Evolutionary conservation across 2,113 vertebrate genomes (phyloP).

Genomic region (Muscicapa adusta): DNA sequence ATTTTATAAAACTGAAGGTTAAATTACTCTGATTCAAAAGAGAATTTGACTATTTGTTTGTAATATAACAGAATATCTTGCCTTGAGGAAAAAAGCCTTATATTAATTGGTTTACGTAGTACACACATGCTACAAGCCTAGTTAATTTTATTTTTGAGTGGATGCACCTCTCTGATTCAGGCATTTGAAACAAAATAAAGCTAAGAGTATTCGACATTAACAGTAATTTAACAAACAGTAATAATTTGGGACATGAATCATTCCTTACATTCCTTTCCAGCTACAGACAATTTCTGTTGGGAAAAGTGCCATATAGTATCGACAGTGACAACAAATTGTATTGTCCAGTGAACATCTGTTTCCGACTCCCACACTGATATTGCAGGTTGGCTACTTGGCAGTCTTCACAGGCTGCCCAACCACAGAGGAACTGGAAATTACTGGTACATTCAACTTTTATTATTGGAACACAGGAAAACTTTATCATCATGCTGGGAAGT

Average conservation of each 20-base stretch:
- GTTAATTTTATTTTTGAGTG: background rate
- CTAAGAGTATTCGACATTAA: background rate
- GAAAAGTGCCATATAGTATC: constrained; percentile 74
- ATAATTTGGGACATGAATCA: constrained; percentile 70
- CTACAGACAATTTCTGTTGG: constrained; percentile 75
- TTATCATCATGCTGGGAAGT: constrained; percentile 77
- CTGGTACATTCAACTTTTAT: constrained; percentile 71
- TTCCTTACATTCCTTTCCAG: constrained; percentile 74
- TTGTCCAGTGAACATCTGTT: constrained; percentile 83
- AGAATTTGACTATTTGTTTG: background rate
- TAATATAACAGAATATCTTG: background rate
- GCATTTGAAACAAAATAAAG: constrained; percentile 49
- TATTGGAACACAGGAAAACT: constrained; percentile 82
- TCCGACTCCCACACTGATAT: constrained; percentile 79
- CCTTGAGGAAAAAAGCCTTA: background rate
- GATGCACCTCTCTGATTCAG: background rate
- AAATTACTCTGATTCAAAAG: background rate
- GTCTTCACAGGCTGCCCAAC: constrained; percentile 65
- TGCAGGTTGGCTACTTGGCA: constrained; percentile 57
- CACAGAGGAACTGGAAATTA: constrained; percentile 79
- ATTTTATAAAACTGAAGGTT: background rate
- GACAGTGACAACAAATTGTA: constrained; percentile 79
- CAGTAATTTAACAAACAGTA: constrained; percentile 25
- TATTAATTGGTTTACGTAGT: background rate
- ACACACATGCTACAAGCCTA: background rate